Percentiles rank a stretch among this genome's conserved stretches.
Conservation (phyloP, 1,140 invertebrate genomes). For the Bombus pyrosoma region DNA sequence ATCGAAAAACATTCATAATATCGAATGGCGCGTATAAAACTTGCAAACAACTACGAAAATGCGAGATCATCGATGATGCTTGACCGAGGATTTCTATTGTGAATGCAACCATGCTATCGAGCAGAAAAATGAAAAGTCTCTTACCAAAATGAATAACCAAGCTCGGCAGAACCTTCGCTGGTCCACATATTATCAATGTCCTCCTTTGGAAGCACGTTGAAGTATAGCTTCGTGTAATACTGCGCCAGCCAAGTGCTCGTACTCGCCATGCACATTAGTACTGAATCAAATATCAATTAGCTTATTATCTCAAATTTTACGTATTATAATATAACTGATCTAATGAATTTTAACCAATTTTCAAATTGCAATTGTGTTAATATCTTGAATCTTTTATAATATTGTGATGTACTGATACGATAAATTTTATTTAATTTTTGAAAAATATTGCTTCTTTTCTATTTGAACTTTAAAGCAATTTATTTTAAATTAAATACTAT, state of each 20-base stretch:
- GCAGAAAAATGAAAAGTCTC: slow-evolving; percentile 63
- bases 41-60: slow-evolving; percentile 12
- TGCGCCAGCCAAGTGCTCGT: slow-evolving; percentile 89
- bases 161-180: slow-evolving; percentile 86
- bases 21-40: slow-evolving; percentile 4
- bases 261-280: slow-evolving; percentile 87
- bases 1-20: slow-evolving; percentile 12
- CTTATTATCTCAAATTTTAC: background rate
- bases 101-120: slow-evolving; percentile 29
- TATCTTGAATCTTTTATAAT: no score
- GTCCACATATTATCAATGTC: slow-evolving; percentile 89
- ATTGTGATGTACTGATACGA: no score
- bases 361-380: background rate
- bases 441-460: background rate
- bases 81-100: background rate
- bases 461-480: background rate
- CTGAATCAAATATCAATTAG: slow-evolving; percentile 81
- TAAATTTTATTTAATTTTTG: no score
- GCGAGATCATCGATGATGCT: slow-evolving; percentile 2
- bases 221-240: slow-evolving; percentile 88
- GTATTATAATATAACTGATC: background rate
- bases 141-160: slow-evolving; percentile 92
- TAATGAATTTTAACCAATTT: background rate
- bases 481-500: no score
- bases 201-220: slow-evolving; percentile 90